Conservation (phyloP, 2,797 vertebrate species). For the Adrianichthys oophorus region DNA sequence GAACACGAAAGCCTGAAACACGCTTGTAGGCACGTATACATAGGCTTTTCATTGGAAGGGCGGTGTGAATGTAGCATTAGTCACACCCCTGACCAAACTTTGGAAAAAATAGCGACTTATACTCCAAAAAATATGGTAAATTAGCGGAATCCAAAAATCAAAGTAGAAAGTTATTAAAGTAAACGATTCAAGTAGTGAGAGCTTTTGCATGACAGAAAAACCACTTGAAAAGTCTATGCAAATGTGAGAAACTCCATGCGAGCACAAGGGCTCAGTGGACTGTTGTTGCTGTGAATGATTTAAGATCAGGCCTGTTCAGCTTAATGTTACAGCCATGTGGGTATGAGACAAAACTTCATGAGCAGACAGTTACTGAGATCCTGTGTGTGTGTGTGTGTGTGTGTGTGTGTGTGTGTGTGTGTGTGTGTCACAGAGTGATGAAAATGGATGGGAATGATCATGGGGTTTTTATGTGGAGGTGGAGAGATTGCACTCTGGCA, state of each 20-base stretch:
- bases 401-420: conserved; percentile 8
- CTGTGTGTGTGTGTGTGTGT: conserved; percentile 7
- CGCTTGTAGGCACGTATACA: too few species aligned
- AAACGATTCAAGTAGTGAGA: too few species aligned
- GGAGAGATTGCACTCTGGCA: conserved; percentile 61
- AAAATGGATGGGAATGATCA: conserved; percentile 45
- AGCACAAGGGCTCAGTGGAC: conserved; percentile 18
- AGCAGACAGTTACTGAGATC: conserved; percentile 19
- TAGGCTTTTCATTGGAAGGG: too few species aligned
- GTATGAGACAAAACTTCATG: conserved; percentile 32
- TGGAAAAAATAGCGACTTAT: too few species aligned
- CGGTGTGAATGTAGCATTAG: too few species aligned
- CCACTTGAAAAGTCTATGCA: too few species aligned
- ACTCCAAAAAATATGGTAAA: too few species aligned
- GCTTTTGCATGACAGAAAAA: neutral
- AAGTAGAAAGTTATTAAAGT: too few species aligned
- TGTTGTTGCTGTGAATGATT: conserved; percentile 32
- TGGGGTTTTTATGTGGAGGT: conserved; percentile 25
- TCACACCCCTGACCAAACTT: too few species aligned
- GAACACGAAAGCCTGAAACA: too few species aligned
- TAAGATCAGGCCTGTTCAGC: conserved; percentile 39
- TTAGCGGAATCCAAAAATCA: too few species aligned
- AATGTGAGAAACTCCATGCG: too few species aligned
- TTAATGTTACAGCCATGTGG: conserved; percentile 49
- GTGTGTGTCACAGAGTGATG: conserved; percentile 31